phyloP scores from a whole-genome alignment of 53 echinoderm and acorn worm species.

The Antedon mediterranea region DNA sequence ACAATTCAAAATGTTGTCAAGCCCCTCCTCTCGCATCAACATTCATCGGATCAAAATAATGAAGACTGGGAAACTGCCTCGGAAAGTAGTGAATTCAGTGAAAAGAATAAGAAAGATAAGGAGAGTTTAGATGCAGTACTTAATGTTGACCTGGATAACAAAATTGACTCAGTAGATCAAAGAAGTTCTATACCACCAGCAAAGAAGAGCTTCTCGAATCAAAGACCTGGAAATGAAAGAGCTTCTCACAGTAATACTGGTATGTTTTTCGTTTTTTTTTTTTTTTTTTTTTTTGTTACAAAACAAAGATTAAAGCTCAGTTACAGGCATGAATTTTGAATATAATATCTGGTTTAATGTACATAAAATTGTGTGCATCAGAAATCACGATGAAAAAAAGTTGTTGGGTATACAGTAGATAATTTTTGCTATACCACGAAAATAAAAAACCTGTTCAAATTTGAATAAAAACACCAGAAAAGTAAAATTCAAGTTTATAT shows the following conservation, averaged over 20 bases:
- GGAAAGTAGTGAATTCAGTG: slow-evolving; percentile 96
- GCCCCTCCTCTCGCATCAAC: slow-evolving; percentile 54
- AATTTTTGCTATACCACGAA: too few relatives aligned
- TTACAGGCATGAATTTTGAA: too few relatives aligned
- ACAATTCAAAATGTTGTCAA: slow-evolving; percentile 21
- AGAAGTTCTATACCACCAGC: slow-evolving; percentile 5
- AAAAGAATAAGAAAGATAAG: slow-evolving; percentile 45
- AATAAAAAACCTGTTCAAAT: too few relatives aligned
- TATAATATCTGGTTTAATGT: too few relatives aligned
- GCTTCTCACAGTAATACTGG: not conserved
- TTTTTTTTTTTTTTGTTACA: too few relatives aligned
- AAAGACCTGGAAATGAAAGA: slow-evolving; percentile 11
- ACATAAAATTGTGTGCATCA: too few relatives aligned
- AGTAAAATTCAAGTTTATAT: too few relatives aligned
- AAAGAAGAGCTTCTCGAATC: slow-evolving; percentile 16
- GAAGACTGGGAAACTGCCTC: slow-evolving; percentile 99
- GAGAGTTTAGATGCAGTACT: not conserved
- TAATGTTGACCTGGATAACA: not conserved
- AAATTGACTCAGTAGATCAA: not conserved
- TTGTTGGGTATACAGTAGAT: too few relatives aligned
- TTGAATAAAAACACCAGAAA: too few relatives aligned
- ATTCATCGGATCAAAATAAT: slow-evolving; percentile 88
- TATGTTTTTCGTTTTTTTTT: not conserved
- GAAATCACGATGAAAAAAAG: too few relatives aligned
- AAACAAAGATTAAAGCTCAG: too few relatives aligned